These are phyloP conservation scores for Rhinoptilus africanus DNA, from an alignment of 2,113 vertebrate genomes.

Conservation along the genomic window DNA sequence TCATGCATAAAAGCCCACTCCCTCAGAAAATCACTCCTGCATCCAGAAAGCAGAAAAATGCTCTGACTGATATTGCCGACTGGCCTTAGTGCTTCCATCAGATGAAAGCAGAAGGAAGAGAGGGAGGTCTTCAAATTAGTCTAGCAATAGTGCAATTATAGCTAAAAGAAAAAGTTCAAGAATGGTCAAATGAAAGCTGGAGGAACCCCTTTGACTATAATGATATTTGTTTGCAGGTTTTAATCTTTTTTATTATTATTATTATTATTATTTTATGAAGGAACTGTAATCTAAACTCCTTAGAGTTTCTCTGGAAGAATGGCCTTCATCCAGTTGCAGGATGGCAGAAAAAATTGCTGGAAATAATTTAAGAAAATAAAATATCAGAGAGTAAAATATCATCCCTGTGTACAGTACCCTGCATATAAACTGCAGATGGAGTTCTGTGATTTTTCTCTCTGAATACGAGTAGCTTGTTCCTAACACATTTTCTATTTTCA, in stretches of 20 bases:
- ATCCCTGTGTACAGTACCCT: rapidly evolving
- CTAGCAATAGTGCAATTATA: background rate
- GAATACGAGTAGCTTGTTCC: background rate
- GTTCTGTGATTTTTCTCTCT: background rate
- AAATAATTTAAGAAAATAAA: background rate
- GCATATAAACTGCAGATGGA: background rate
- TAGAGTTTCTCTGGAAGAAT: background rate
- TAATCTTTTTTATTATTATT: background rate
- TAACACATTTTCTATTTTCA: background rate
- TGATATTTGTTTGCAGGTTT: background rate
- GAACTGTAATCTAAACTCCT: background rate
- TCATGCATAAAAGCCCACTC: background rate
- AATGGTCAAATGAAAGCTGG: background rate
- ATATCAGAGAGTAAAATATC: background rate
- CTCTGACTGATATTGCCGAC: constrained; percentile 10
- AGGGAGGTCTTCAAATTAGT: background rate
- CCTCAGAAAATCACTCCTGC: background rate
- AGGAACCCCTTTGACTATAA: background rate
- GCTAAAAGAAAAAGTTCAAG: background rate
- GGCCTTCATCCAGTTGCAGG: background rate
- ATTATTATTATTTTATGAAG: background rate
- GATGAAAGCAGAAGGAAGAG: background rate
- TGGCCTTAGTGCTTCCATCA: background rate
- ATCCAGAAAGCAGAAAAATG: background rate
- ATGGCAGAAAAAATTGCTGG: background rate